Evolutionary conservation across 2,113 vertebrate genomes (phyloP), one percentile per base, ranked within the genome.

Genomic region (Pogonocichla stellata): DNA sequence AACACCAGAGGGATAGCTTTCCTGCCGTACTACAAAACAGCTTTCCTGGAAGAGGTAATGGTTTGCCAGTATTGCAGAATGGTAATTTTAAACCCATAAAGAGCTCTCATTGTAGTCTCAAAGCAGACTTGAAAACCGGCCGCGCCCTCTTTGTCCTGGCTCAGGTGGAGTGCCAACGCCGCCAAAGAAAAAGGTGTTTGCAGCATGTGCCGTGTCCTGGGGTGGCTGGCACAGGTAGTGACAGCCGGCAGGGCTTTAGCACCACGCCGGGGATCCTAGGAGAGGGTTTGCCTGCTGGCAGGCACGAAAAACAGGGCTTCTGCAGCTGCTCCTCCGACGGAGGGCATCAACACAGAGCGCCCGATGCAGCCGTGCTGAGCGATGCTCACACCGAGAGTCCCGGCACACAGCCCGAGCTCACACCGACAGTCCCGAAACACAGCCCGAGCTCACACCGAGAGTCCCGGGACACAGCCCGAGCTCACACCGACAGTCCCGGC

Each of bases 1-100:
- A 28, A 12, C 40, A 10, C 43, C 10, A 1, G 20, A 61, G 64
- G 67, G 47, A 19, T 65, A 34, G 15, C 64, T 83, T 66, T 9
- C 42, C 58, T 38, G 60, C 4, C 2, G 82, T n/a, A 34, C 73
- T 51, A 19, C 87, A 71, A 34, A 92, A 77, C 67, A 31, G 60
- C 56, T 80, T 88, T 86, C 83, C 88, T 78, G 91, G 92, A 83
- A 88, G 61, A 92, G 80, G 71, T 58, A 71, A 66, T 33, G 38
- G 16, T 74, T 88, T 80, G 72, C 74, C 88, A 42, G 56, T 25
- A 14, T n/a, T 84, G 51, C 75, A 71, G 57, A 80, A 61, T 2
- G 38, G 66, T 45, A 65, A 73, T 51, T 82, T 94, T 66, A 58
- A 36, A 29, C 14, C 22, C n/a, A 20, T 74, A 51, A 93, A 71